phyloP scores from a whole-genome alignment of 2,113 vertebrate genomes.

The Echinops telfairi region DNA sequence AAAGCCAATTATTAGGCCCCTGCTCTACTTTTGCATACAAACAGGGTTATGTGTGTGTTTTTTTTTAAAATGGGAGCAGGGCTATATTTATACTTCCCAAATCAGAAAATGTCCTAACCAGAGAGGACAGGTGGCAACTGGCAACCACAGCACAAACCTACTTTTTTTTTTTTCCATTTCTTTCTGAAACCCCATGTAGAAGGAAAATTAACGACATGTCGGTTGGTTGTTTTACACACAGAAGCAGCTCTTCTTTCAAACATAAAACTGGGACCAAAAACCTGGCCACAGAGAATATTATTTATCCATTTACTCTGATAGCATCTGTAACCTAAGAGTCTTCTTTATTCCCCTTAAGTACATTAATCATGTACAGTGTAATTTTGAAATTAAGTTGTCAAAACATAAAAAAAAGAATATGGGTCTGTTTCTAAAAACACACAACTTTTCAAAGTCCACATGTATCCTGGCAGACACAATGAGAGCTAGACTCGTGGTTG shows the following conservation, averaged over 20 bases:
- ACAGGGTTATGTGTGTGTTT: constrained; percentile 69
- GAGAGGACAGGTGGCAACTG: constrained; percentile 78
- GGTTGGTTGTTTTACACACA: constrained; percentile 29
- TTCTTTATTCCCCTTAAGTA: background rate
- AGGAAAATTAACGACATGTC: constrained; percentile 73
- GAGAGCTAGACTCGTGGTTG: background rate
- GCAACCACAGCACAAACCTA: constrained; percentile 63
- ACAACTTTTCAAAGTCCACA: background rate
- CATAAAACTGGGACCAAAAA: constrained; percentile 27
- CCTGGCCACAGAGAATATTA: background rate
- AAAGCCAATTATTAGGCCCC: background rate
- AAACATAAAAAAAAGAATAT: background rate
- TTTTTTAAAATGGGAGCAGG: background rate
- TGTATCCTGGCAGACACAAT: background rate
- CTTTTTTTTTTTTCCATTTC: constrained; percentile 68
- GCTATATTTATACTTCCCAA: constrained; percentile 78
- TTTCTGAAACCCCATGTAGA: constrained; percentile 59
- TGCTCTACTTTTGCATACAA: constrained; percentile 68
- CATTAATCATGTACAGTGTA: background rate
- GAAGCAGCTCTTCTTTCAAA: constrained; percentile 25
- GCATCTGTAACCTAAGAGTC: background rate
- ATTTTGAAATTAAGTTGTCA: background rate
- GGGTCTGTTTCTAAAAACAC: background rate
- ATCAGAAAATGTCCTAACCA: constrained; percentile 73
- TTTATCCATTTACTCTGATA: too few species aligned